phyloP scores from a whole-genome alignment of 2,113 vertebrate genomes.

The Ciconia maguari region DNA sequence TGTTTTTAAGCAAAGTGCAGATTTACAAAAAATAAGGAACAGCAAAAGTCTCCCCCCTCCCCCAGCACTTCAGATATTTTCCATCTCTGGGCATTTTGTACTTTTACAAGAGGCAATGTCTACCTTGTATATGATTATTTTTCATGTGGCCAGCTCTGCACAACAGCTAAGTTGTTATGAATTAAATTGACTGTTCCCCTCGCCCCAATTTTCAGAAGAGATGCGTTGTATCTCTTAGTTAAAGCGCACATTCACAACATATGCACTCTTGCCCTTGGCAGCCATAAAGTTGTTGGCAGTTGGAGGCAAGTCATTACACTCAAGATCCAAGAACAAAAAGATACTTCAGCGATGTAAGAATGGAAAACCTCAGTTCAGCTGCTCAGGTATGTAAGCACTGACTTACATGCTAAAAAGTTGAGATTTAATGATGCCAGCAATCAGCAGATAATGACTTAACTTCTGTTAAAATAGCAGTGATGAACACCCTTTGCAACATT shows the following conservation, averaged over 20 bases:
- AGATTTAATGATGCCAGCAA: background rate
- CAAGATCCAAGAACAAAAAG: background rate
- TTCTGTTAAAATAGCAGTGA: slow-evolving; percentile 5
- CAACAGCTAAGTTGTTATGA: background rate
- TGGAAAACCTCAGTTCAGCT: background rate
- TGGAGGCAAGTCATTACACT: background rate
- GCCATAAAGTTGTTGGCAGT: background rate
- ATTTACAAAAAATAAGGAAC: background rate
- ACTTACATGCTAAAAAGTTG: background rate
- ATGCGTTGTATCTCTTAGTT: background rate
- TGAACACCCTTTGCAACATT: background rate
- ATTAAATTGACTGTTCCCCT: background rate
- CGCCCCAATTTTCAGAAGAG: background rate
- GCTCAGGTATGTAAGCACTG: background rate
- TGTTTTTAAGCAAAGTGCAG: background rate
- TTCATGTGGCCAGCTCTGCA: background rate
- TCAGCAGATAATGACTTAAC: slow-evolving; percentile 17
- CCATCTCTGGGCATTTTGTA: background rate
- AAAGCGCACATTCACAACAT: background rate
- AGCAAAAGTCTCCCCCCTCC: background rate
- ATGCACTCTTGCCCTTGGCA: background rate
- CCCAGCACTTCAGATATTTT: background rate
- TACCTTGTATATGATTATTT: background rate
- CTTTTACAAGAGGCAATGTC: background rate
- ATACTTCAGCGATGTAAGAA: background rate